Conservation (phyloP, 2,888 invertebrate genomes). For the Gasteruption jaculator region DNA sequence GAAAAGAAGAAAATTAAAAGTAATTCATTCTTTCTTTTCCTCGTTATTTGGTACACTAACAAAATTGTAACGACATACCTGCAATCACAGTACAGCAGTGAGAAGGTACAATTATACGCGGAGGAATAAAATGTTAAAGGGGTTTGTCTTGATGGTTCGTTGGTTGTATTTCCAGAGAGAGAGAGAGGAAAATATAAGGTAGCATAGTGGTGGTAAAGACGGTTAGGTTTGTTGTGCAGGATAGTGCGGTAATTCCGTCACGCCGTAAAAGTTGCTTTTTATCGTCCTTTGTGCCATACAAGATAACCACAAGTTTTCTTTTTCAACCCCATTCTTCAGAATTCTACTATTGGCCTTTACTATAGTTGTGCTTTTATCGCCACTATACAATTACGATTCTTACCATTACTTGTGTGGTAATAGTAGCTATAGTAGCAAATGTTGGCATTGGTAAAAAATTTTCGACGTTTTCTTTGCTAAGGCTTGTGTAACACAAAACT, state of each 20-base stretch:
- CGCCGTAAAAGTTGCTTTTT: constrained; percentile 46
- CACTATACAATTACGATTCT: no score
- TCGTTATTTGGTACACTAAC: no score
- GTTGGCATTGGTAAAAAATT: no score
- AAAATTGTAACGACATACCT: constrained; percentile 29
- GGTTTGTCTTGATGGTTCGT: no score
- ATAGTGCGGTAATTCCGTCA: constrained; percentile 45
- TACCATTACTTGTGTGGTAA: no score
- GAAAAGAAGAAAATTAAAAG: no score
- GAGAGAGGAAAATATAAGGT: constrained; percentile 10
- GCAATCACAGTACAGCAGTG: constrained; percentile 34
- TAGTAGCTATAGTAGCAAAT: no score
- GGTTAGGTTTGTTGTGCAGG: constrained; percentile 20
- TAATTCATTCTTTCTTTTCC: no score
- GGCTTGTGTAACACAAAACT: no score
- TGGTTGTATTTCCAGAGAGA: no score
- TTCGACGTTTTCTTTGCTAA: no score
- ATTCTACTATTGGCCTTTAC: constrained; percentile 5
- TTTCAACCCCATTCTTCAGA: constrained; percentile 20
- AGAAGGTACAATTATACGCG: constrained; percentile 36
- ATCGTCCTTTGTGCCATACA: constrained; percentile 32
- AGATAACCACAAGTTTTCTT: no score
- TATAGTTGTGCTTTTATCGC: constrained; percentile 1
- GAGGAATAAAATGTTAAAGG: constrained; percentile 30
- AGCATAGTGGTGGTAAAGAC: constrained; percentile 11